phyloP scores from a whole-genome alignment of 2,888 invertebrate genomes.

The Harmothoe impar region DNA sequence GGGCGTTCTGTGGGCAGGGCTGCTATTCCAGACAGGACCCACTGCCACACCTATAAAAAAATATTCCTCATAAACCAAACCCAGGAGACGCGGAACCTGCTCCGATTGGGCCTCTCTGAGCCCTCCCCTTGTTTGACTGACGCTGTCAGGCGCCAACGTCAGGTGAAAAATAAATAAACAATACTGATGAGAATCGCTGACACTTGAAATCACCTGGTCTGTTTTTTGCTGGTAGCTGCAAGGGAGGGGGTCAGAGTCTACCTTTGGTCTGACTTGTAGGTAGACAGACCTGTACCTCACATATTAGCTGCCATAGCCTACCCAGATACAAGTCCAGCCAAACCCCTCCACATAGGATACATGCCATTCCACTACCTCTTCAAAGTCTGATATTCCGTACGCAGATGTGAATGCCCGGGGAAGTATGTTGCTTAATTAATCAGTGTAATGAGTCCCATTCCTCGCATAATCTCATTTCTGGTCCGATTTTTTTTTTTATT shows the following conservation, averaged over 20 bases:
- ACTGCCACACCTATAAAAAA: slow-evolving; percentile 29
- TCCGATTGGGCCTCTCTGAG: not conserved
- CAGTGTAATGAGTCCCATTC: no score
- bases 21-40: slow-evolving; percentile 10
- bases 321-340: not conserved
- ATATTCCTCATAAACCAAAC: slow-evolving; percentile 20
- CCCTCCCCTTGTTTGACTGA: slow-evolving; percentile 24
- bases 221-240: not conserved
- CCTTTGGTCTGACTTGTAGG: not conserved
- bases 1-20: slow-evolving; percentile 1
- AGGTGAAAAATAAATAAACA: slow-evolving; percentile 36
- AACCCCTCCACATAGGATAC: no score
- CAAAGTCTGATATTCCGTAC: no score
- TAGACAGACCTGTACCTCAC: not conserved
- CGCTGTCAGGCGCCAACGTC: not conserved
- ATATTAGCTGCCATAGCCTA: not conserved
- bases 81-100: not conserved
- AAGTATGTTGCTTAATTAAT: no score
- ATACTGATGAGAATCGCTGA: slow-evolving; percentile 23
- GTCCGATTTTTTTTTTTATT: no score
- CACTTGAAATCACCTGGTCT: slow-evolving; percentile 17
- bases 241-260: not conserved
- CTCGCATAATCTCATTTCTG: no score
- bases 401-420: no score
- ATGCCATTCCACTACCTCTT: no score